Percentiles rank a stretch among this genome's conserved stretches.
These are phyloP conservation scores for Mythimna impura DNA, from an alignment of 2,888 invertebrate genomes.

Conservation along the genomic window DNA sequence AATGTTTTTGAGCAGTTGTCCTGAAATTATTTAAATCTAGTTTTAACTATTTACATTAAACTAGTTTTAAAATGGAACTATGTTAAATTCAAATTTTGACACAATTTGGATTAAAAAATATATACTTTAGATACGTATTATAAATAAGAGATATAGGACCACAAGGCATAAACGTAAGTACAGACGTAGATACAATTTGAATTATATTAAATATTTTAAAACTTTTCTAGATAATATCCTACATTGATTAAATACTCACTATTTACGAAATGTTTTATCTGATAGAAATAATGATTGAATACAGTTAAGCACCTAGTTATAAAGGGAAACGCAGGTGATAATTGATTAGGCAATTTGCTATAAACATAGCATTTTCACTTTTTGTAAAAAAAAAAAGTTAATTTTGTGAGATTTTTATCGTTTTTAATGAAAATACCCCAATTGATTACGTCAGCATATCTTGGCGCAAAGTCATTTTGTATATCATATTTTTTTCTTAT, in stretches of 20 bases:
- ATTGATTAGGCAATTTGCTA: background rate
- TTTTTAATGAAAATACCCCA: background rate
- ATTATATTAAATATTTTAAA: background rate
- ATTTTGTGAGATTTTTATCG: background rate
- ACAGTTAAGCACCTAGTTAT: background rate
- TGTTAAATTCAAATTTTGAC: background rate
- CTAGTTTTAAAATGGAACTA: background rate
- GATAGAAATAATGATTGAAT: background rate
- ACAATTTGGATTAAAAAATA: background rate
- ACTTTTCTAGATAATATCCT: background rate
- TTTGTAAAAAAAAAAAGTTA: background rate
- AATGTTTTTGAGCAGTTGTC: conserved; percentile 69
- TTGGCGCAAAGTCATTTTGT: background rate
- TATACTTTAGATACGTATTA: too few species aligned
- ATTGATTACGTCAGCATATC: background rate
- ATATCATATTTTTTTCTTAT: background rate
- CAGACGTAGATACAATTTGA: background rate
- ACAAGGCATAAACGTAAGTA: background rate
- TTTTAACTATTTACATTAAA: background rate
- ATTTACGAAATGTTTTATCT: background rate
- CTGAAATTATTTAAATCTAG: conserved; percentile 44
- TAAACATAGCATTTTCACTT: background rate
- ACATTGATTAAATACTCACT: background rate
- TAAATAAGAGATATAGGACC: too few species aligned
- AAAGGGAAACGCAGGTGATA: background rate